These are phyloP conservation scores for Sturnira hondurensis DNA, from an alignment of 2,113 vertebrate genomes.

Conservation along the genomic window DNA sequence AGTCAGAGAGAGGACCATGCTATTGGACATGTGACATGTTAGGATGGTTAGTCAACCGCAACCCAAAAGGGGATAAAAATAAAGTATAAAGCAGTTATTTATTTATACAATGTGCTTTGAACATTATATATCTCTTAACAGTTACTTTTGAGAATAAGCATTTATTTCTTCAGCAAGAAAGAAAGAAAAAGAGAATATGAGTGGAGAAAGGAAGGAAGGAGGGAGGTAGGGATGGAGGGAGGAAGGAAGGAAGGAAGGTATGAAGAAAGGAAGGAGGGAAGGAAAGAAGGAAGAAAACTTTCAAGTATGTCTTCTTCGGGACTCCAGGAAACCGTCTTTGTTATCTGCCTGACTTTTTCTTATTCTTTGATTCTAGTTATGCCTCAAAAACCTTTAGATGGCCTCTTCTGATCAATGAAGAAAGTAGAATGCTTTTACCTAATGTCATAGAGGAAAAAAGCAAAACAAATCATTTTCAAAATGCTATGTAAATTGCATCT, in stretches of 20 bases:
- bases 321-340: not conserved
- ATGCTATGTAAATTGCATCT: not conserved
- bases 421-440: not conserved
- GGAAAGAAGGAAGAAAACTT: not conserved
- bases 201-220: not conserved
- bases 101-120: not conserved
- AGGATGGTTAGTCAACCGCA: not conserved
- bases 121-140: not conserved
- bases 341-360: not conserved
- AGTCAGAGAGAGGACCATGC: not conserved
- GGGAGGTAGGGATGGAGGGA: not conserved
- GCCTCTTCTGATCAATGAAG: not conserved
- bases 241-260: not conserved
- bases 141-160: not conserved
- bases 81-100: not conserved
- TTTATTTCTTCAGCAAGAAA: not conserved
- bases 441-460: not conserved
- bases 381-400: not conserved
- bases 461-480: not conserved
- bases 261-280: not conserved
- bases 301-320: not conserved
- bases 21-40: not conserved
- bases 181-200: not conserved
- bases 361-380: not conserved
- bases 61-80: not conserved